Percentiles rank a stretch among this genome's conserved stretches.
phyloP scores from a whole-genome alignment of 2,113 vertebrate genomes.

The Oophaga pumilio region DNA sequence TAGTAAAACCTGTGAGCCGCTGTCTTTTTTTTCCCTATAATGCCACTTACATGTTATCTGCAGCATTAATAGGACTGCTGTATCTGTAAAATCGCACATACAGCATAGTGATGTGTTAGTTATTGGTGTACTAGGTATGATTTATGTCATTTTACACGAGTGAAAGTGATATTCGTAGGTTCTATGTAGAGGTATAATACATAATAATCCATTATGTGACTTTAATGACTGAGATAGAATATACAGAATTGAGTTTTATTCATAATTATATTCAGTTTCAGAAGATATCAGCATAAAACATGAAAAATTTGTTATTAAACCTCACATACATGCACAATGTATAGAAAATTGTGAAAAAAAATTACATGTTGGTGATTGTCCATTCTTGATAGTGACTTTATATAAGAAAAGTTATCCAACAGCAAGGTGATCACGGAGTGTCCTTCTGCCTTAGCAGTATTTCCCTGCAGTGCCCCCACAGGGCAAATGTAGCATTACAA shows the following conservation, averaged over 20 bases:
- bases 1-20: constrained; percentile 48
- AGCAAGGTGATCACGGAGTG: no score
- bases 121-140: neutral
- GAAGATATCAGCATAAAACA: no score
- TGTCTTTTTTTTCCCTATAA: constrained; percentile 32
- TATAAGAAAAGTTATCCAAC: neutral
- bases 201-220: neutral
- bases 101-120: neutral
- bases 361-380: neutral
- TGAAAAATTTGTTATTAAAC: no score
- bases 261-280: no score
- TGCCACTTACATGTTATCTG: constrained; percentile 48
- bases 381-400: neutral
- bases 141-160: neutral
- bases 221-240: neutral
- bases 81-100: neutral
- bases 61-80: constrained; percentile 37
- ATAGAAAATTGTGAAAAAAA: neutral
- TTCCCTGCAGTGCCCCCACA: neutral
- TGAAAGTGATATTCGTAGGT: neutral
- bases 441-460: neutral
- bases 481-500: neutral
- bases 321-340: neutral
- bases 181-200: neutral
- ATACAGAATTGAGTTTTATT: neutral